These are phyloP conservation scores for Lates calcarifer DNA, from an alignment of 2,113 vertebrate species.

Conservation along the genomic window DNA sequence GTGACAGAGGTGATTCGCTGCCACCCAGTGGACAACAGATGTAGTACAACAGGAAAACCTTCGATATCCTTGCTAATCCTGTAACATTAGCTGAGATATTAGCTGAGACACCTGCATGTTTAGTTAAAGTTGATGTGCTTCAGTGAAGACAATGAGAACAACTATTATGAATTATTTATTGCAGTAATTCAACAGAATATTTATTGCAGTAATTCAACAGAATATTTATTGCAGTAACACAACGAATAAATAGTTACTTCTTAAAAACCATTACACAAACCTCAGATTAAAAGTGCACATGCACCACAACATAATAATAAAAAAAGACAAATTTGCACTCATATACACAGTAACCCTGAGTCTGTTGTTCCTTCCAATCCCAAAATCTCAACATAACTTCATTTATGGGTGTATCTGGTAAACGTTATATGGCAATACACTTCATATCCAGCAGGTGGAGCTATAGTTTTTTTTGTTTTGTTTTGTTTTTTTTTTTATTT, in stretches of 20 bases:
- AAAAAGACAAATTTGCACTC: slow-evolving; percentile 14
- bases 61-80: too few species aligned
- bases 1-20: slow-evolving; percentile 43
- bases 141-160: background rate
- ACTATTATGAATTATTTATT: slow-evolving; percentile 26
- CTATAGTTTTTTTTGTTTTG: background rate
- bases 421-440: slow-evolving; percentile 1
- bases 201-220: slow-evolving; percentile 25
- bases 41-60: slow-evolving; percentile 7
- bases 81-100: background rate
- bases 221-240: slow-evolving; percentile 34
- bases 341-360: slow-evolving; percentile 41
- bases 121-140: background rate
- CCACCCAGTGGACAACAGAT: slow-evolving; percentile 55
- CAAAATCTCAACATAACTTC: background rate
- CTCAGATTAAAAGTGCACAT: slow-evolving; percentile 28
- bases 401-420: background rate
- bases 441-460: slow-evolving; percentile 39
- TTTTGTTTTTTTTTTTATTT: background rate
- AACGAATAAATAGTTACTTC: slow-evolving; percentile 4
- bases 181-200: slow-evolving; percentile 7
- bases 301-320: background rate
- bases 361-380: background rate
- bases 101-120: background rate
- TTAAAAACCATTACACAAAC: slow-evolving; percentile 48